phyloP scores from a whole-genome alignment of 2,888 invertebrate species.

The Amblyjoppa proteus region DNA sequence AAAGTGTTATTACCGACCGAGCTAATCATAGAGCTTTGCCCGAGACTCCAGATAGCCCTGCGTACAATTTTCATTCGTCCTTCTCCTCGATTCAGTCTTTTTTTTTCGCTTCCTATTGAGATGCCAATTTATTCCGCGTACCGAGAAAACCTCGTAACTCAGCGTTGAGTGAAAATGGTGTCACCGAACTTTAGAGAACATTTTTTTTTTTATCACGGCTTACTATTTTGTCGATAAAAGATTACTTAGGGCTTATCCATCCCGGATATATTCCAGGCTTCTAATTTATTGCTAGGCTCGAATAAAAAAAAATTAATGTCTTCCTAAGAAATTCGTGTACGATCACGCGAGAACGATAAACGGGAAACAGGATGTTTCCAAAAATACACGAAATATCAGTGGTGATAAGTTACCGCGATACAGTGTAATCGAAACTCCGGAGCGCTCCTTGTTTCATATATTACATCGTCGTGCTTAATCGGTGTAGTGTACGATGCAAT shows the following conservation, averaged over 20 bases:
- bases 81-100: slow-evolving; percentile 39
- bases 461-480: slow-evolving; percentile 37
- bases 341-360: neutral
- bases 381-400: slow-evolving; percentile 4
- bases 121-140: slow-evolving; percentile 18
- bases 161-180: too few relatives aligned
- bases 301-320: neutral
- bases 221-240: neutral
- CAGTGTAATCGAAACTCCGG: neutral
- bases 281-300: neutral
- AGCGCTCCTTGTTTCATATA: slow-evolving; percentile 6
- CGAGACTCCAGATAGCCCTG: slow-evolving; percentile 26
- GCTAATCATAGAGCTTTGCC: slow-evolving; percentile 45
- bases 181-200: neutral
- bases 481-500: slow-evolving; percentile 21
- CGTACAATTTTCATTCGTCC: slow-evolving; percentile 45
- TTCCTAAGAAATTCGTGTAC: neutral
- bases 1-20: slow-evolving; percentile 22
- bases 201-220: neutral
- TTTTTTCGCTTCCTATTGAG: neutral
- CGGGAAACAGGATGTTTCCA: neutral
- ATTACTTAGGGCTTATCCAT: neutral
- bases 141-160: neutral
- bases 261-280: neutral
- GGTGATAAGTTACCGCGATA: neutral